Conservation (phyloP, 2,888 invertebrate species). For the Elmis aenea region DNA sequence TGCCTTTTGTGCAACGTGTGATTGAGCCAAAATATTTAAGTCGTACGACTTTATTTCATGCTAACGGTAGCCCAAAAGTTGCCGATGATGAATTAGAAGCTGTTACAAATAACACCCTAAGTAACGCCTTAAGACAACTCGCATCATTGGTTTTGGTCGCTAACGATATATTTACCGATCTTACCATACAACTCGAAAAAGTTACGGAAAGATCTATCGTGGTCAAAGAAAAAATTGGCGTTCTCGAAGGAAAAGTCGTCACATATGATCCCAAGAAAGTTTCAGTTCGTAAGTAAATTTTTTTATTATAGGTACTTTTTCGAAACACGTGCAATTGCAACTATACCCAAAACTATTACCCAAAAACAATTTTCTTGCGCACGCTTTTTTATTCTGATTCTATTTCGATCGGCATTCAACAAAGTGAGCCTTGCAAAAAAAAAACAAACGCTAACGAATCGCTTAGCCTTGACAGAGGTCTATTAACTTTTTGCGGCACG, state of each 20-base stretch:
- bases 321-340: no score
- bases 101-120: conserved; percentile 80
- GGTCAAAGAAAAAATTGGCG: conserved; percentile 64
- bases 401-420: no score
- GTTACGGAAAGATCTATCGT: conserved; percentile 69
- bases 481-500: no score
- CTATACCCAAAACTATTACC: no score
- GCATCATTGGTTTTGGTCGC: conserved; percentile 79
- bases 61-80: conserved; percentile 55
- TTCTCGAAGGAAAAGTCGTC: conserved; percentile 66
- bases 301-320: no score
- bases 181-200: conserved; percentile 68
- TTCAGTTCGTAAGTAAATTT: conserved; percentile 82
- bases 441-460: no score
- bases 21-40: conserved; percentile 79
- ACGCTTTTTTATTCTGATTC: no score
- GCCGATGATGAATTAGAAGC: conserved; percentile 76
- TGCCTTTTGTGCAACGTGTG: conserved; percentile 84
- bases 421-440: no score
- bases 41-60: conserved; percentile 59
- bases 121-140: conserved; percentile 78
- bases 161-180: conserved; percentile 79
- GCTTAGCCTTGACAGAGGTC: no score
- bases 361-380: no score
- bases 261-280: conserved; percentile 82